Conservation (phyloP, 2,113 vertebrate species). For the Hippocampus abdominalis region DNA sequence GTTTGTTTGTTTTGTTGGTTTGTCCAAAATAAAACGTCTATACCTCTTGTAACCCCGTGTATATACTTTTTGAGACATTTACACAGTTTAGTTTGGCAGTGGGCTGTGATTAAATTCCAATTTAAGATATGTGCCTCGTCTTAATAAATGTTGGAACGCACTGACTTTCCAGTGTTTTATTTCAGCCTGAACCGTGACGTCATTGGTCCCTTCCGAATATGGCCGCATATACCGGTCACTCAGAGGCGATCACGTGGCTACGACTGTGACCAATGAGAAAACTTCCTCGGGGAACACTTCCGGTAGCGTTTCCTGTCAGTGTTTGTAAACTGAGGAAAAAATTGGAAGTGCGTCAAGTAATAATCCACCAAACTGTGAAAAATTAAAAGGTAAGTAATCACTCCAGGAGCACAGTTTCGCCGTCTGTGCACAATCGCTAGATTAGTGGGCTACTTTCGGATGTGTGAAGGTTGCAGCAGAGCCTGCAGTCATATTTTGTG, state of each 20-base stretch:
- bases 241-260: slow-evolving; percentile 42
- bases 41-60: too few relatives aligned
- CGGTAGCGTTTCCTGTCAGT: slow-evolving; percentile 78
- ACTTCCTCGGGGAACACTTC: slow-evolving; percentile 66
- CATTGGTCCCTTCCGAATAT: slow-evolving; percentile 38
- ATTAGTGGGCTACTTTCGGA: not conserved
- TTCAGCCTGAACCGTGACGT: not conserved
- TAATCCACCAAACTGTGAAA: slow-evolving; percentile 28
- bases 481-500: slow-evolving; percentile 37
- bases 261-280: slow-evolving; percentile 38
- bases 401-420: not conserved
- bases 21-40: too few relatives aligned
- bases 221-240: slow-evolving; percentile 27
- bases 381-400: slow-evolving; percentile 53
- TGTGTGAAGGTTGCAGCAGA: not conserved
- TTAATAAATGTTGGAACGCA: not conserved
- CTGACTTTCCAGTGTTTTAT: not conserved
- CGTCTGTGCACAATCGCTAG: not conserved
- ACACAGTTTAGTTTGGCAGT: too few relatives aligned
- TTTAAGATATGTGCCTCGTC: not conserved
- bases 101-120: not conserved
- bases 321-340: slow-evolving; percentile 80
- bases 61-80: too few relatives aligned
- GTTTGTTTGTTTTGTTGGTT: too few relatives aligned
- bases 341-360: slow-evolving; percentile 71